These are phyloP conservation scores for Junonia oenone DNA, from an alignment of 2,888 invertebrate species.

Conservation along the genomic window DNA sequence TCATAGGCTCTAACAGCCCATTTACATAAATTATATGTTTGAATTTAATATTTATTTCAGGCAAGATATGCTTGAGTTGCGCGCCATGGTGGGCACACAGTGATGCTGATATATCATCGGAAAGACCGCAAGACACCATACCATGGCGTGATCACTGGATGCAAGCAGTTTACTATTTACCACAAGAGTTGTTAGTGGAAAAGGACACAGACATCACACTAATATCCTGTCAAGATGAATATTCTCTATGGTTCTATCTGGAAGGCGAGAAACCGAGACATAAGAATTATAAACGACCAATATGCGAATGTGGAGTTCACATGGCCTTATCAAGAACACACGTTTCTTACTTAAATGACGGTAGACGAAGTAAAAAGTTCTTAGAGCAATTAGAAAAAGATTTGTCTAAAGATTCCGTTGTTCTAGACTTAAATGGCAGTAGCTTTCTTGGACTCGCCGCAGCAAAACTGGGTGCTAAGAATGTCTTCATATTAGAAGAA, in stretches of 20 bases:
- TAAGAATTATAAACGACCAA: constrained; percentile 71
- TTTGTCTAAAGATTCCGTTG: constrained; percentile 78
- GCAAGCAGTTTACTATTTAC: constrained; percentile 96
- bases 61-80: constrained; percentile 87
- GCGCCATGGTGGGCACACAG: constrained; percentile 95
- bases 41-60: constrained; percentile 43
- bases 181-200: constrained; percentile 78
- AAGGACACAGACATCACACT: constrained; percentile 81
- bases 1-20: too few relatives aligned
- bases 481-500: constrained; percentile 84
- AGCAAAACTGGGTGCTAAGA: constrained; percentile 86
- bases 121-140: constrained; percentile 76
- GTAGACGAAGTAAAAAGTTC: constrained; percentile 82
- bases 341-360: constrained; percentile 92
- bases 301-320: constrained; percentile 90
- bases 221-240: constrained; percentile 92
- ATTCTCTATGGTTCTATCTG: constrained; percentile 94
- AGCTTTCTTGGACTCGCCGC: constrained; percentile 88
- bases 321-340: constrained; percentile 88
- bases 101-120: constrained; percentile 66
- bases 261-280: constrained; percentile 51
- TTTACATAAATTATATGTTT: too few relatives aligned
- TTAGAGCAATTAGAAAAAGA: constrained; percentile 81
- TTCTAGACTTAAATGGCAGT: constrained; percentile 90
- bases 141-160: constrained; percentile 99